phyloP scores from a whole-genome alignment of 2,113 vertebrate genomes.

The Anser cygnoides region DNA sequence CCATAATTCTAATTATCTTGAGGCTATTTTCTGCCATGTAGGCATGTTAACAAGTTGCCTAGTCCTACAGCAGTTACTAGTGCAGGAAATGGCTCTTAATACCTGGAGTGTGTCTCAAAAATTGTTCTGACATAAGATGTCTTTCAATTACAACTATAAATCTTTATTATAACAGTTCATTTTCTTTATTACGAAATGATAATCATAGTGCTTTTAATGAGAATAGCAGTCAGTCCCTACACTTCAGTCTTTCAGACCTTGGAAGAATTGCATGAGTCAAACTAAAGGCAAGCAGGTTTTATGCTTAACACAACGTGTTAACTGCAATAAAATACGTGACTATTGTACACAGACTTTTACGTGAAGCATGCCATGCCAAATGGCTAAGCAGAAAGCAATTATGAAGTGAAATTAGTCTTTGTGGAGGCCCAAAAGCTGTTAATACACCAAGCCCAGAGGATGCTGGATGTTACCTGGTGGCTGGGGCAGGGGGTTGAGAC shows the following conservation, averaged over 20 bases:
- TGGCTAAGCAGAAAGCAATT: fast-evolving
- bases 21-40: not conserved
- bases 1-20: not conserved
- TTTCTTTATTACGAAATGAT: conserved; percentile 22
- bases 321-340: fast-evolving
- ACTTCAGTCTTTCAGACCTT: not conserved
- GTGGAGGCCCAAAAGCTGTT: not conserved
- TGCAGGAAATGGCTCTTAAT: not conserved
- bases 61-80: not conserved
- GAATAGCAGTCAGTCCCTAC: not conserved
- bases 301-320: not conserved
- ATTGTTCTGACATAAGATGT: not conserved
- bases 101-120: conserved; percentile 31
- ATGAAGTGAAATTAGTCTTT: fast-evolving
- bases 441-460: too few species aligned
- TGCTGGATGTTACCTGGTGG: too few species aligned
- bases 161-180: conserved; percentile 31
- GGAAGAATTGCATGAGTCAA: not conserved
- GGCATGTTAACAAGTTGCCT: not conserved
- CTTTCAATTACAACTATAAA: conserved; percentile 32
- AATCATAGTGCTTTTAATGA: not conserved
- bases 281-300: not conserved
- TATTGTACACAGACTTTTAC: fast-evolving
- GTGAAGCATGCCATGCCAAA: fast-evolving
- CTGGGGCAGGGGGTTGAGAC: not conserved